Base-by-base conservation (phyloP, 2,113 vertebrate species). In the Okapia johnstoni region DNA sequence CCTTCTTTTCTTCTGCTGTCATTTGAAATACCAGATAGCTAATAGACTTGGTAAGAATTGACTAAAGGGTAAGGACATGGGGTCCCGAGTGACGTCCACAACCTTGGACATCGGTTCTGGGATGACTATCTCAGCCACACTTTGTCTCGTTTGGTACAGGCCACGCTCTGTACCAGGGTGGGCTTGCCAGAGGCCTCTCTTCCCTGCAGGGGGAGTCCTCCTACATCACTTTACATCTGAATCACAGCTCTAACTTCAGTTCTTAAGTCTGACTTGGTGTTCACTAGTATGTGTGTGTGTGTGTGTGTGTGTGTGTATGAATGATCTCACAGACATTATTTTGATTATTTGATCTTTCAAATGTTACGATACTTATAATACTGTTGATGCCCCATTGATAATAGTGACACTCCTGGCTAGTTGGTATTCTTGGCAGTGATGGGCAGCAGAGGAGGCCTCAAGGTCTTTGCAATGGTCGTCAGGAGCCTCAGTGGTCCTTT, bases 331-430 rank as follows among this genome's bases (percentile, higher is more conserved):
- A 57, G 36, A 26, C 17, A 26, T 60, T 81, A 15, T 46, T 85
- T 60, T 88, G n/a, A 80, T 88, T 52, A 55, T n/a, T 93, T 48
- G 90, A 58, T 73, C 28, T 77, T 63, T 85, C 66, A 23, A 58
- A 26, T 86, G 17, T 30, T 36, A 63, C 55, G n/a, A 84, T 63
- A 73, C 2, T 61, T 91, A 48, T 1, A 43, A 60, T 70, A 12
- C 33, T 25, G 1, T 36, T 90, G 52, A 21, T 77, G 33, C 81
- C 52, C 43, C 25, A 8, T 26, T 66, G 54, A 76, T 60, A 48
- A 15, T n/a, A 70, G 16, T 11, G 21, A 19, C 6, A 30, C n/a
- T 43, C 48, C 54, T 76, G 55, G 60, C 63, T 83, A 21, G 6
- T 23, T 76, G 55, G 33, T 87, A 26, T 61, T 85, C 25, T 86